Evolutionary conservation across 2,888 invertebrate species (phyloP), one percentile per base, ranked within the genome.

Genomic region (Synergus umbraculus): DNA sequence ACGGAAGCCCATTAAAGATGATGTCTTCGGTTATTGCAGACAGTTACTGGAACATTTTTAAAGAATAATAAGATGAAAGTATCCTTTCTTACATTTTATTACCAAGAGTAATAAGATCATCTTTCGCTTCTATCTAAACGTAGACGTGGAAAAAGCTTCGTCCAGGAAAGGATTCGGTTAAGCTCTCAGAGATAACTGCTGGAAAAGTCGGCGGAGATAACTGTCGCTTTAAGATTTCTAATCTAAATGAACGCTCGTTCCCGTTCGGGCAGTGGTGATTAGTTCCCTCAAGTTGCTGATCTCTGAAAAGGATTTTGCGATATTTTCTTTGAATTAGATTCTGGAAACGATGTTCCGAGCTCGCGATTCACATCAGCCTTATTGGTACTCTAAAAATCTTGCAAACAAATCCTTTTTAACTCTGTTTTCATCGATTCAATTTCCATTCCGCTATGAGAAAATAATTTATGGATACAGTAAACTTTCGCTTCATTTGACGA

Each of bases 161-260:
- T 54, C 54, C 54, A 73, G 37, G 18, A 73, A 73, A 73, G 73
- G 73, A 73, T 58, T 73, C 73, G 49, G 54, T 54, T 54, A 73
- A 73, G 73, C 73, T 73, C 54, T 54, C 13, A 37, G 54, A 73
- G 73, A 73, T 73, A 73, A 73, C 73, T 73, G 73, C 54, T 73
- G 18, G 73, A 73, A 73, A 73, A 73, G 73, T 73, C 73, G 37
- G 73, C 41, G 18, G 37, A 58, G 73, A 73, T 73, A 73, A 73
- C 73, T 73, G 54, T 54, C 73, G 73, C 54, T 37, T 89, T 89
- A 89, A 89, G 90, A 90, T 89, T 88, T 83, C 85, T 89, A 89
- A 90, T 90, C 89, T 89, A 88, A 90, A 89, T 88, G 88, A 87
- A 88, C 86, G 86, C 85, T 85, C 87, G 85, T 90, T 88, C 85